These are phyloP conservation scores for Armadillidium nasatum DNA, from an alignment of 1,140 invertebrate species.

Conservation along the genomic window DNA sequence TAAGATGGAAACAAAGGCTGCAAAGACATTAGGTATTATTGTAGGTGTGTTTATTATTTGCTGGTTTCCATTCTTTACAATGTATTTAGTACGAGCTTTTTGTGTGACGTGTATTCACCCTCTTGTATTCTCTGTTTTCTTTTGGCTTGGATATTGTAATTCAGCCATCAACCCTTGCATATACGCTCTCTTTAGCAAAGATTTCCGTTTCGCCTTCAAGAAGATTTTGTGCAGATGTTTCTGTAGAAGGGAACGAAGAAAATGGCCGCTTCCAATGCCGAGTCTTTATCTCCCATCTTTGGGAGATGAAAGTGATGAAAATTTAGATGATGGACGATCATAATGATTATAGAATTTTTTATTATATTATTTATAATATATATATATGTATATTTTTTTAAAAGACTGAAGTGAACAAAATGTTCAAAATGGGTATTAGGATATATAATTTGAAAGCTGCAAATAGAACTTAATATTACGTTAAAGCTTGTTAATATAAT, in stretches of 20 bases:
- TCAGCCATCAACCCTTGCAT: conserved; percentile 89
- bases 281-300: conserved; percentile 47
- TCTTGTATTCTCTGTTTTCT: conserved; percentile 80
- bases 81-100: conserved; percentile 81
- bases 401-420: too few species aligned
- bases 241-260: conserved; percentile 52
- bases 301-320: conserved; percentile 47
- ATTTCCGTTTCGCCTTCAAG: conserved; percentile 87
- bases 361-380: too few species aligned
- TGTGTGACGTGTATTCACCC: conserved; percentile 72
- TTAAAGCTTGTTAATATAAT: too few species aligned
- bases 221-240: conserved; percentile 80
- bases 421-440: too few species aligned
- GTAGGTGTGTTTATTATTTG: conserved; percentile 89
- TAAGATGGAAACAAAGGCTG: conserved; percentile 86
- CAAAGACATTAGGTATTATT: conserved; percentile 88
- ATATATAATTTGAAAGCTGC: too few species aligned
- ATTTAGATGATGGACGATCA: not conserved
- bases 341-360: not conserved
- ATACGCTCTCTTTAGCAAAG: conserved; percentile 86
- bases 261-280: conserved; percentile 42
- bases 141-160: conserved; percentile 96
- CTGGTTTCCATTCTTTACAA: conserved; percentile 92
- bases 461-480: too few species aligned
- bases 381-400: too few species aligned